phyloP scores from a whole-genome alignment of 2,113 vertebrate species.

The Sterrhoptilus dennistouni region DNA sequence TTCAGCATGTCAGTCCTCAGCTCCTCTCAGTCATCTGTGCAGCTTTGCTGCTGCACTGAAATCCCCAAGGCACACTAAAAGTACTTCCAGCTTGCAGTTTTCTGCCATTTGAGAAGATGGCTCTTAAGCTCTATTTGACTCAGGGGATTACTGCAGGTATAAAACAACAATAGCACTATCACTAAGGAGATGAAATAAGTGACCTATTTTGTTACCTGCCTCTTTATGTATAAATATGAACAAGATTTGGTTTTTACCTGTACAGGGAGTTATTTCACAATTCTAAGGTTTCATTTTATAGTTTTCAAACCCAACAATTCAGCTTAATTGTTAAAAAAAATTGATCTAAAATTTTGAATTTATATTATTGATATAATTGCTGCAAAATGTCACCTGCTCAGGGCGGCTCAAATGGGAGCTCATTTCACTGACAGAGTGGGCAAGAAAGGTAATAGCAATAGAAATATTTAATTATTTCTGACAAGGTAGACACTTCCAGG shows the following conservation, averaged over 20 bases:
- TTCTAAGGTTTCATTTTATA: background rate
- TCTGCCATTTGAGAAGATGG: background rate
- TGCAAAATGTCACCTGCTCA: background rate
- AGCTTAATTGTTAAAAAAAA: background rate
- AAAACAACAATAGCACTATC: background rate
- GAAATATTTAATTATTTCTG: background rate
- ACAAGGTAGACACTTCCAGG: background rate
- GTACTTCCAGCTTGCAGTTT: background rate
- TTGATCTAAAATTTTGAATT: background rate
- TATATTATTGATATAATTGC: background rate
- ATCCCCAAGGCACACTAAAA: background rate
- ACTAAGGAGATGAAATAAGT: background rate
- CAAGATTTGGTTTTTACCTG: background rate
- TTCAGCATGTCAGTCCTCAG: background rate
- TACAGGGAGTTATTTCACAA: background rate
- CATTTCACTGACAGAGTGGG: background rate
- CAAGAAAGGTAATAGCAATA: background rate
- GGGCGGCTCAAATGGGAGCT: background rate
- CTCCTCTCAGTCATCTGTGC: rapidly evolving
- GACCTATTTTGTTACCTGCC: background rate
- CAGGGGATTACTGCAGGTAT: background rate
- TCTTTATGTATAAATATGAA: background rate
- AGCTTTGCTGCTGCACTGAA: background rate
- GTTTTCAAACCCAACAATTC: background rate
- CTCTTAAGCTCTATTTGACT: background rate